A percentile compares a stretch with the other conserved stretches of the same genome.
Conservation (phyloP, 2,888 invertebrate genomes). For the Acleris cristana region DNA sequence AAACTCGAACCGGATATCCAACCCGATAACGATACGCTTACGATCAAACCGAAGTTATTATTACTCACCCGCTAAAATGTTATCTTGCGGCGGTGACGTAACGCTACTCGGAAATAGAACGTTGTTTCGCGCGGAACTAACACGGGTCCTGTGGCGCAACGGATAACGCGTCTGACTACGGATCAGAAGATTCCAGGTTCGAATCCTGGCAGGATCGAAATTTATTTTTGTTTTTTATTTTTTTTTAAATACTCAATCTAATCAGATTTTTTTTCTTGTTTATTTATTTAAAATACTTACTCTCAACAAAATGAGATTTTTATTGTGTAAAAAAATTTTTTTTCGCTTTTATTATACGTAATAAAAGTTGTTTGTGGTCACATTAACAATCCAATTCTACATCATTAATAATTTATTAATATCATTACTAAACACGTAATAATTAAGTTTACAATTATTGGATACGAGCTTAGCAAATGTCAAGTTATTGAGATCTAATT, state of each 20-base stretch:
- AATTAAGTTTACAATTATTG: too few relatives aligned
- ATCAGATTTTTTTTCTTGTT: neutral
- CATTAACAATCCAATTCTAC: too few relatives aligned
- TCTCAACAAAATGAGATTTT: too few relatives aligned
- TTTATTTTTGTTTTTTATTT: constrained; percentile 21
- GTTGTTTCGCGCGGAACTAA: neutral
- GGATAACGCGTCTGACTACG: constrained; percentile 87
- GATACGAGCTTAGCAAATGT: too few relatives aligned
- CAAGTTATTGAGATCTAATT: too few relatives aligned
- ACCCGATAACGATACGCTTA: neutral
- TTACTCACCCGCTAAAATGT: neutral
- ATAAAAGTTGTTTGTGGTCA: too few relatives aligned
- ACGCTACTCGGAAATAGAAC: constrained; percentile 36
- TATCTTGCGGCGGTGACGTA: constrained; percentile 53
- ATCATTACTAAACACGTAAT: too few relatives aligned
- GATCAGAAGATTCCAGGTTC: constrained; percentile 88
- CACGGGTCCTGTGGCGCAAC: constrained; percentile 80
- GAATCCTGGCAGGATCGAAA: constrained; percentile 85
- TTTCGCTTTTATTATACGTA: too few relatives aligned
- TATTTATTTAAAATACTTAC: too few relatives aligned
- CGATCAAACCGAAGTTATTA: neutral
- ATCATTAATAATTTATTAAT: too few relatives aligned
- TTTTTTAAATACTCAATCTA: neutral
- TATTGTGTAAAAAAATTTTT: too few relatives aligned
- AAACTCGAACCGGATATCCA: neutral